phyloP scores from a whole-genome alignment of 1,140 invertebrate genomes.

The Philopotamus ludificatus region DNA sequence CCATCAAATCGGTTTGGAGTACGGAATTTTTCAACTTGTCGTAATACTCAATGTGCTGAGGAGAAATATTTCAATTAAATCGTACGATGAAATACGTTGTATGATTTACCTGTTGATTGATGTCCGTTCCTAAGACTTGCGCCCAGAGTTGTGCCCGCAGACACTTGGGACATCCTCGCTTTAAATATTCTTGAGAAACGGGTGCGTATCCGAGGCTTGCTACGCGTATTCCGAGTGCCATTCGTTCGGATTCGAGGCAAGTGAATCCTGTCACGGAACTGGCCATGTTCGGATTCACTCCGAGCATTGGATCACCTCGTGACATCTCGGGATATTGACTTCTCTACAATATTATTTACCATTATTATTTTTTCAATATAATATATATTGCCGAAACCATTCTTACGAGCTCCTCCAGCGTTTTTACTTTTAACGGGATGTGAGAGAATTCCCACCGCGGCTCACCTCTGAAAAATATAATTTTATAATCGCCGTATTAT shows the following conservation, averaged over 20 bases:
- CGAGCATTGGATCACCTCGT: conserved; percentile 66
- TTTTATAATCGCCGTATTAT: too few species aligned
- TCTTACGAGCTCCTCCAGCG: conserved; percentile 76
- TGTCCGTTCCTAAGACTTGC: conserved; percentile 74
- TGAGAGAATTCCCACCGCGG: conserved; percentile 85
- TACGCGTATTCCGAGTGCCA: conserved; percentile 66
- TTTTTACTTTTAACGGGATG: conserved; percentile 81
- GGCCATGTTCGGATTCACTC: conserved; percentile 62
- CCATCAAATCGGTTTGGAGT: conserved; percentile 85
- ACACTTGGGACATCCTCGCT: conserved; percentile 78
- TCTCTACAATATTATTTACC: conserved; percentile 53
- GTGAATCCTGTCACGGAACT: conserved; percentile 55
- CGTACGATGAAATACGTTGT: conserved; percentile 2
- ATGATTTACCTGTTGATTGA: conserved; percentile 60
- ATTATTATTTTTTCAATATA: conserved; percentile 1
- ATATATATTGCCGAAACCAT: conserved; percentile 26
- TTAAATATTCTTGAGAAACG: conserved; percentile 79
- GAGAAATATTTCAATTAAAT: conserved; percentile 40
- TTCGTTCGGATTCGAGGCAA: conserved; percentile 67
- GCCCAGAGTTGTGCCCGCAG: conserved; percentile 78
- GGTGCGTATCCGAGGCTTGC: conserved; percentile 68
- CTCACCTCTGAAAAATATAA: conserved; percentile 57
- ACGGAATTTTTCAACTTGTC: conserved; percentile 80
- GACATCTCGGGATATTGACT: conserved; percentile 66
- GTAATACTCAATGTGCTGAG: conserved; percentile 80